phyloP scores from a whole-genome alignment of 2,113 vertebrate genomes.

The Pelecanus crispus region DNA sequence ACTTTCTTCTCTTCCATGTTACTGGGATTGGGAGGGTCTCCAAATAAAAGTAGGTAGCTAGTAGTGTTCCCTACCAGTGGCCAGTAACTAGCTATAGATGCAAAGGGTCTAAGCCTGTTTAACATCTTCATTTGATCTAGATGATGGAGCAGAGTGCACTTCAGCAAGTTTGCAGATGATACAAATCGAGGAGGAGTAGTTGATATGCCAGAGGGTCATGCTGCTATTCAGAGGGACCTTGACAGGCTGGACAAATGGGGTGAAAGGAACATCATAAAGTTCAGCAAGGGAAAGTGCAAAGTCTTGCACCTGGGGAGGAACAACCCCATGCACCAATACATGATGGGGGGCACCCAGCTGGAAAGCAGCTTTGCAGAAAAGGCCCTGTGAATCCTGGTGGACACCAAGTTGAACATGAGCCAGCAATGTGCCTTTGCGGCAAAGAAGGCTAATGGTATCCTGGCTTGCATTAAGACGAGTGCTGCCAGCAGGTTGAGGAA shows the following conservation, averaged over 20 bases:
- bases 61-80: background rate
- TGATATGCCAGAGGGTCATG: background rate
- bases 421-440: background rate
- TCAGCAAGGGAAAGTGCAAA: background rate
- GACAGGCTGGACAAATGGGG: background rate
- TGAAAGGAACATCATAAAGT: background rate
- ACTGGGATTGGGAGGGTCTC: background rate
- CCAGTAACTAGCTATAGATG: background rate
- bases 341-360: background rate
- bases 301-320: background rate
- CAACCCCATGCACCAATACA: background rate
- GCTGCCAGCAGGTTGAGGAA: background rate
- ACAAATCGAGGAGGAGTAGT: background rate
- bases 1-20: background rate
- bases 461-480: background rate
- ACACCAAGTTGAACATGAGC: background rate
- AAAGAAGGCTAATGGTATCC: background rate
- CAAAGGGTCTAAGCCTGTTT: background rate
- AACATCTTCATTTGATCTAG: background rate
- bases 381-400: background rate
- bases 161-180: background rate
- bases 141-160: background rate
- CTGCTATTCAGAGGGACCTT: background rate
- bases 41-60: background rate
- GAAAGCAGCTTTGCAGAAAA: background rate